phyloP scores from a whole-genome alignment of 2,888 invertebrate species.

The Tachina fera region DNA sequence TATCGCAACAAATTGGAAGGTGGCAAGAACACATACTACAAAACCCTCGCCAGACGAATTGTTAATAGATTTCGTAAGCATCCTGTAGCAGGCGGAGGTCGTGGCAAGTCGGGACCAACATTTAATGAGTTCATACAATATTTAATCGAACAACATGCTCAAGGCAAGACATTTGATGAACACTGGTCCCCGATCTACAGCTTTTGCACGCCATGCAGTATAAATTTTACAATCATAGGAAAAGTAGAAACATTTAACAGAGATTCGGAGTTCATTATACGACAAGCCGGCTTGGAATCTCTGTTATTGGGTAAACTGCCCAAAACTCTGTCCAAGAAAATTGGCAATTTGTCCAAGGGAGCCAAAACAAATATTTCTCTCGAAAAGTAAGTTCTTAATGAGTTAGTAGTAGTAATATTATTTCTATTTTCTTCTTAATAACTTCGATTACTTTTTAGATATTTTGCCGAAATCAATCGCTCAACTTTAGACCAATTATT shows the following conservation, averaged over 20 bases:
- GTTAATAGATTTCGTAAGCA: conserved; percentile 83
- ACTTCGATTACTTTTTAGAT: conserved; percentile 76
- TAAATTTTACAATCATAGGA: conserved; percentile 86
- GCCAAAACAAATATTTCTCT: conserved; percentile 83
- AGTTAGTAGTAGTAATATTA: neutral
- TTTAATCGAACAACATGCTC: conserved; percentile 86
- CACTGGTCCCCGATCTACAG: conserved; percentile 87
- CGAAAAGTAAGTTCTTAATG: conserved; percentile 83
- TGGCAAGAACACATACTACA: conserved; percentile 87
- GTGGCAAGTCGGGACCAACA: conserved; percentile 84
- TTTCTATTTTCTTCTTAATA: neutral
- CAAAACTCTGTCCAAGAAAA: conserved; percentile 84
- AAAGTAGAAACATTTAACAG: conserved; percentile 86
- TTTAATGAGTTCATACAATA: conserved; percentile 89
- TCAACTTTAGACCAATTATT: conserved; percentile 85
- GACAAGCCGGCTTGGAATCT: conserved; percentile 85
- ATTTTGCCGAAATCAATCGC: conserved; percentile 85
- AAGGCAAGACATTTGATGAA: conserved; percentile 85
- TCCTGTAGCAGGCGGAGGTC: conserved; percentile 72
- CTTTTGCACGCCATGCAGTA: conserved; percentile 87
- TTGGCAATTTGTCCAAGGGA: conserved; percentile 82
- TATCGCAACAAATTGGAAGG: conserved; percentile 90
- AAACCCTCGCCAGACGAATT: conserved; percentile 87
- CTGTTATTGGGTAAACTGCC: conserved; percentile 84
- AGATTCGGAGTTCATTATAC: conserved; percentile 86